A percentile compares a stretch with the other conserved stretches of the same genome.
phyloP scores from a whole-genome alignment of 1,140 invertebrate genomes.

The Drosophila malerkotliana region DNA sequence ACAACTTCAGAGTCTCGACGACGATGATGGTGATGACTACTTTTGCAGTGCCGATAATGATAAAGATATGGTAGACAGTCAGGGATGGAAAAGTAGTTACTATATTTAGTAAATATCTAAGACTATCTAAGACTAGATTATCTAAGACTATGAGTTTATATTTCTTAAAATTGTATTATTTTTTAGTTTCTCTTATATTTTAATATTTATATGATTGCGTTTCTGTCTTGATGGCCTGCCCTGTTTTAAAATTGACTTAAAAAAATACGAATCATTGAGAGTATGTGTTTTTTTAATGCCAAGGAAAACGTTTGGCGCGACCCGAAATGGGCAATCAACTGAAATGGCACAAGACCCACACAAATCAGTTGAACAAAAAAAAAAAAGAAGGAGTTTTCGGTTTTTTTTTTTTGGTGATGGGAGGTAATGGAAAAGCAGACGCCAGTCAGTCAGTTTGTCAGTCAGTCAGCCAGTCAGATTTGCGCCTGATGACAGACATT shows the following conservation, averaged over 20 bases:
- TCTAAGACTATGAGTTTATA: too few species aligned
- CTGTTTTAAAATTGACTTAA: constrained; percentile 42
- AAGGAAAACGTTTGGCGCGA: constrained; percentile 37
- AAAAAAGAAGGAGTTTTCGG: constrained; percentile 53
- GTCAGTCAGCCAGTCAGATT: constrained; percentile 58
- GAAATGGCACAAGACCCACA: constrained; percentile 45
- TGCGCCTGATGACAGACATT: constrained; percentile 45
- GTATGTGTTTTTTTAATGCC: constrained; percentile 60
- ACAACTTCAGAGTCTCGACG: background rate
- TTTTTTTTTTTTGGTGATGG: constrained; percentile 17
- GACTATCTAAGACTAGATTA: too few species aligned
- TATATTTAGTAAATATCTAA: too few species aligned
- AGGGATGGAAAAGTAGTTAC: background rate
- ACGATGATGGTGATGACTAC: constrained; percentile 44
- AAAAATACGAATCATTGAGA: constrained; percentile 13
- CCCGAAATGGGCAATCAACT: constrained; percentile 77
- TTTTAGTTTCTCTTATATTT: background rate
- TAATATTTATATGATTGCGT: background rate
- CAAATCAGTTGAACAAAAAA: constrained; percentile 65
- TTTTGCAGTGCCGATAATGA: constrained; percentile 48
- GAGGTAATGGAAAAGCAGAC: constrained; percentile 36
- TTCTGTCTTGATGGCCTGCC: constrained; percentile 1
- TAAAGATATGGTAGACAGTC: constrained; percentile 15
- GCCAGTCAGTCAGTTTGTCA: constrained; percentile 28
- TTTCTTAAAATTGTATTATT: too few species aligned